A percentile compares a stretch with the other conserved stretches of the same genome.
Evolutionary conservation across 1,140 invertebrate species (phyloP).

Genomic region (Drosophila triauraria): DNA sequence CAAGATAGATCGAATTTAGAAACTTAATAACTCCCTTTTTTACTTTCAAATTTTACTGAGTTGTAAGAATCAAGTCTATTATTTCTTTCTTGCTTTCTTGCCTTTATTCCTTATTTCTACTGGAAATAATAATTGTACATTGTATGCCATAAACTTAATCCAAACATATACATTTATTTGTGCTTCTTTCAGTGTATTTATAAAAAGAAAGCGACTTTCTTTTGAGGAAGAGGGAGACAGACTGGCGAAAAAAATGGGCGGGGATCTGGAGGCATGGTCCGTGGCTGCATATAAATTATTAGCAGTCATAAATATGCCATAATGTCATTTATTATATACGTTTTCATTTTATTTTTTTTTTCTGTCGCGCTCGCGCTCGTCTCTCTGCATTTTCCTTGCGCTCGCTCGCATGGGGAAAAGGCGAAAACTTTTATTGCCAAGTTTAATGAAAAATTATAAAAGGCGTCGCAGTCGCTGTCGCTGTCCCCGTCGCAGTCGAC

Average conservation of each 20-base stretch:
- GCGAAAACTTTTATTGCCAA: constrained; percentile 81
- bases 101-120: no score
- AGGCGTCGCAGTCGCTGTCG: constrained; percentile 59
- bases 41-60: no score
- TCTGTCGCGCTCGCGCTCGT: constrained; percentile 29
- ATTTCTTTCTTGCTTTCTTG: no score
- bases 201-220: constrained; percentile 49
- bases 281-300: constrained; percentile 83
- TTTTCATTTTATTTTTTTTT: constrained; percentile 60
- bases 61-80: no score
- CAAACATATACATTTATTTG: no score
- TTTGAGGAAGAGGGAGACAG: constrained; percentile 17
- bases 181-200: background rate
- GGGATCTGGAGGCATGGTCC: constrained; percentile 24
- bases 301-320: constrained; percentile 83
- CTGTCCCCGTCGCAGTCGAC: constrained; percentile 27
- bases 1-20: no score
- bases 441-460: constrained; percentile 84
- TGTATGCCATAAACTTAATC: background rate
- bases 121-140: no score
- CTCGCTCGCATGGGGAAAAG: constrained; percentile 66
- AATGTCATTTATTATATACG: constrained; percentile 84
- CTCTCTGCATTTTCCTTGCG: constrained; percentile 54
- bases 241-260: constrained; percentile 36
- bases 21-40: no score